Evolutionary conservation across 1,140 invertebrate species (phyloP).

Genomic region (Panagrolaimus sp.): DNA sequence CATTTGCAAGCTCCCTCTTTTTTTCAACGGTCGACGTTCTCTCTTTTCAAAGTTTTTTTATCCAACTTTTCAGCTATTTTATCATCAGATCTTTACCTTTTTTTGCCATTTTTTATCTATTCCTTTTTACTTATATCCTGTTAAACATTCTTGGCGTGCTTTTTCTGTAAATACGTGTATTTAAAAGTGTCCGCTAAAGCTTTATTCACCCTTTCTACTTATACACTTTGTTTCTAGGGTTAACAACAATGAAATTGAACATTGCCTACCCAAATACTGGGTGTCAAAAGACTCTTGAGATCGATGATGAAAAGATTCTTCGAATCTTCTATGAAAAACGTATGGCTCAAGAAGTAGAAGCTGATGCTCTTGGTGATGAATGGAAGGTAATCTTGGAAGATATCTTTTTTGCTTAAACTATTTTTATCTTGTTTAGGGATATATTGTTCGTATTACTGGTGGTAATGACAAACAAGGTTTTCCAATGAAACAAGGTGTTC

Average conservation of each 20-base stretch:
- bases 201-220: no score
- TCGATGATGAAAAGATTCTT: constrained; percentile 94
- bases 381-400: constrained; percentile 69
- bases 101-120: background rate
- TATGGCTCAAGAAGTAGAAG: constrained; percentile 91
- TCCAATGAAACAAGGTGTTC: constrained; percentile 98
- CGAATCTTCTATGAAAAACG: constrained; percentile 97
- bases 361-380: constrained; percentile 88
- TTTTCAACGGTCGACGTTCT: no score
- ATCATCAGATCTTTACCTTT: background rate
- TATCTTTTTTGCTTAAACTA: background rate
- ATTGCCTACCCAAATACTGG: constrained; percentile 95
- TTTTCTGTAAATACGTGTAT: no score
- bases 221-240: background rate
- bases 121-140: background rate
- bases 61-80: background rate
- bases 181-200: no score
- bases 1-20: no score
- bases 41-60: background rate
- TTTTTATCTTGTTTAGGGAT: constrained; percentile 69
- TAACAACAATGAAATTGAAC: constrained; percentile 71
- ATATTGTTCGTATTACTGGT: constrained; percentile 85
- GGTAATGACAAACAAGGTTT: constrained; percentile 99
- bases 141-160: background rate
- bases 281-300: constrained; percentile 94